Percentiles rank a stretch among this genome's conserved stretches.
phyloP scores from a whole-genome alignment of 2,888 invertebrate genomes.

The Dryococelus australis region DNA sequence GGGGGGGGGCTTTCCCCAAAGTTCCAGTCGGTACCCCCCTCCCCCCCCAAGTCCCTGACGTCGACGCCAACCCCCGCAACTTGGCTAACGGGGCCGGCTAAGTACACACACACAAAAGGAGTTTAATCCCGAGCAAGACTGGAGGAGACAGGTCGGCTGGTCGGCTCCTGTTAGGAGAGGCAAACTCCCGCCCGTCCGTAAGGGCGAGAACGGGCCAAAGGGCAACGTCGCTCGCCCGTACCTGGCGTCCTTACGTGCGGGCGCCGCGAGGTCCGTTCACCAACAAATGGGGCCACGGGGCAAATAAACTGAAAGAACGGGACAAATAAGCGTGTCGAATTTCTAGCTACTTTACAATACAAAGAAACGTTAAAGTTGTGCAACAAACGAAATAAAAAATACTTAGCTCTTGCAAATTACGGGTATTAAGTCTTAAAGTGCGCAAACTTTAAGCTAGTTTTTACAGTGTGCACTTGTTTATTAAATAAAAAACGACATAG shows the following conservation, averaged over 20 bases:
- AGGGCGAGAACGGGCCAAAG: background rate
- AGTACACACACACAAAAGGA: constrained; percentile 27
- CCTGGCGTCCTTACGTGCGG: background rate
- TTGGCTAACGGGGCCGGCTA: constrained; percentile 18
- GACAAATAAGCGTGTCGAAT: too few relatives aligned
- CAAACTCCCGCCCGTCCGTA: background rate
- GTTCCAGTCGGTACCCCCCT: background rate
- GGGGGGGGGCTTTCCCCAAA: background rate
- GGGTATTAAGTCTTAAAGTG: too few relatives aligned
- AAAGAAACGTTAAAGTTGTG: too few relatives aligned
- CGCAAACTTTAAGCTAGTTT: too few relatives aligned
- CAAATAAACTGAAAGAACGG: too few relatives aligned
- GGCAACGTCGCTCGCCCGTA: background rate
- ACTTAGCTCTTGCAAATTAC: too few relatives aligned
- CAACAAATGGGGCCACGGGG: too few relatives aligned
- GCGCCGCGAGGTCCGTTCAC: too few relatives aligned
- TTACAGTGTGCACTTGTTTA: too few relatives aligned
- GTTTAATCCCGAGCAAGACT: constrained; percentile 25
- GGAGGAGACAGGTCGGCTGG: background rate
- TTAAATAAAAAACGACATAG: too few relatives aligned
- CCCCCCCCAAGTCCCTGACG: background rate
- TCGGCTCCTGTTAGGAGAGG: constrained; percentile 24
- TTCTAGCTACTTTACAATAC: too few relatives aligned
- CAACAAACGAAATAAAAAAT: too few relatives aligned
- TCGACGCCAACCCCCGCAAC: background rate